phyloP scores from a whole-genome alignment of 2,113 vertebrate species.

The Peucedramus taeniatus region DNA sequence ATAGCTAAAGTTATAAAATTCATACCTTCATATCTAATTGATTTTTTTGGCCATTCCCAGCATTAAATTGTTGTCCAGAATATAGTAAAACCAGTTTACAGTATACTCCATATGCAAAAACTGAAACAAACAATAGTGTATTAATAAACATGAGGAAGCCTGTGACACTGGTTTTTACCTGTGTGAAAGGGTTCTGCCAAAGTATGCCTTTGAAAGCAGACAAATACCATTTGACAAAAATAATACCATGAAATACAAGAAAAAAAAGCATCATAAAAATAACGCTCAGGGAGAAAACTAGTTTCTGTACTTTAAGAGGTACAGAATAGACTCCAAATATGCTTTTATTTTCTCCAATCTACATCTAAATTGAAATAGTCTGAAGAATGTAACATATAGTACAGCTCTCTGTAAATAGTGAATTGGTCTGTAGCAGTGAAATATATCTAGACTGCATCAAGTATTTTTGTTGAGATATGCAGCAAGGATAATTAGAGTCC shows the following conservation, averaged over 20 bases:
- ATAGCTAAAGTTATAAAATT: neutral
- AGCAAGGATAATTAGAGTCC: neutral
- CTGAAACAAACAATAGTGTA: neutral
- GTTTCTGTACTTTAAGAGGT: neutral
- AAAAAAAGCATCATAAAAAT: neutral
- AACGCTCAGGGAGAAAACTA: neutral
- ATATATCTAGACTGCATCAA: neutral
- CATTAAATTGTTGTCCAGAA: neutral
- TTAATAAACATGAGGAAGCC: conserved; percentile 1
- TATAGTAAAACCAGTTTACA: neutral
- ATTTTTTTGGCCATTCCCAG: neutral
- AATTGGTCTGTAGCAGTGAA: neutral
- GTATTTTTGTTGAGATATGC: neutral
- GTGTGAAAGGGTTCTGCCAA: neutral
- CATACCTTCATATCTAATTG: neutral
- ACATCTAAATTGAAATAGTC: conserved; percentile 22
- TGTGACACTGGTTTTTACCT: neutral
- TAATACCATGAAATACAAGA: neutral
- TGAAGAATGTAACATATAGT: neutral
- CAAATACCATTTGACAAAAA: neutral
- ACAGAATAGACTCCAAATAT: neutral
- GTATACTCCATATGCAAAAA: neutral
- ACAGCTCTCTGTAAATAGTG: neutral
- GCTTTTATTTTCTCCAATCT: neutral
- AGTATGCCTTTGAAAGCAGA: conserved; percentile 18